phyloP scores from a whole-genome alignment of 2,113 vertebrate genomes.

The Promerops cafer region DNA sequence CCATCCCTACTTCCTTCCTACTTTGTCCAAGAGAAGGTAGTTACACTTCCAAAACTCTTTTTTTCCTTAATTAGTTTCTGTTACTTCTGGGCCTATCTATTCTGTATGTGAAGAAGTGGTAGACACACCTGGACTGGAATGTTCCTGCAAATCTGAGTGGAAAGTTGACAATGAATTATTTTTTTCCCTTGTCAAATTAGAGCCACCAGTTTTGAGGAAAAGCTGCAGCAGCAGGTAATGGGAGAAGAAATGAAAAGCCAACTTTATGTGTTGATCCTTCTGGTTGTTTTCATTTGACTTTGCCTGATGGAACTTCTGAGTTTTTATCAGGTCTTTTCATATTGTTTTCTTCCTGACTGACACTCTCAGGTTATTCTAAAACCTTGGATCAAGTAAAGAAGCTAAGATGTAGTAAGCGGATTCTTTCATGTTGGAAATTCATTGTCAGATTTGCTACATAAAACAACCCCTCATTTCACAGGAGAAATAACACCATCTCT shows the following conservation, averaged over 20 bases:
- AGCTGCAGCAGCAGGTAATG: neutral
- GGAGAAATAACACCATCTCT: slow-evolving; percentile 37
- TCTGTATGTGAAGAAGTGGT: neutral
- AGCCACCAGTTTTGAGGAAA: neutral
- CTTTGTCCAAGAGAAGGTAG: neutral
- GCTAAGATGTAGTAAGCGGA: slow-evolving; percentile 8
- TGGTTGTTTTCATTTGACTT: slow-evolving; percentile 19
- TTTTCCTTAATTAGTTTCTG: neutral
- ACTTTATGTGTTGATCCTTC: neutral
- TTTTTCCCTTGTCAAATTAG: neutral
- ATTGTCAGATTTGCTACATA: slow-evolving; percentile 51
- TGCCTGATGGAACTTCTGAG: neutral
- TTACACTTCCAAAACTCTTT: neutral
- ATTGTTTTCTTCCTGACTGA: slow-evolving; percentile 45
- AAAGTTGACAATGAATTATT: neutral
- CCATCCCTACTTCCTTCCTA: neutral
- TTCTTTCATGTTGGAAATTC: slow-evolving; percentile 54
- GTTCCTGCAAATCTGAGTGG: neutral
- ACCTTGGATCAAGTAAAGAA: slow-evolving; percentile 49
- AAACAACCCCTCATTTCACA: slow-evolving; percentile 50
- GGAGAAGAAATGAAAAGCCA: neutral
- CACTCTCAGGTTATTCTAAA: slow-evolving; percentile 36
- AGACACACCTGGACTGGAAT: neutral
- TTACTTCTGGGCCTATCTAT: neutral
- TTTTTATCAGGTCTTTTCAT: slow-evolving; percentile 17